Percentiles rank a stretch among this genome's conserved stretches.
phyloP scores from a whole-genome alignment of 2,113 vertebrate genomes.

The Mus musculus region GRCm39 chr6:54147001-54147500 shows the following conservation, averaged over 20 bases:
- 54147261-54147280: background rate
- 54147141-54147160: background rate
- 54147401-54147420: background rate
- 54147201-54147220: background rate
- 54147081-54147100: background rate
- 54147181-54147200: background rate
- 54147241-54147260: background rate
- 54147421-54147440: slow-evolving; percentile 38
- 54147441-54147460: slow-evolving; percentile 16
- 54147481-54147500: slow-evolving; percentile 52
- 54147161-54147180: too few relatives aligned
- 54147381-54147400: background rate
- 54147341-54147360: background rate
- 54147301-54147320: background rate
- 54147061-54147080: too few relatives aligned
- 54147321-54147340: background rate
- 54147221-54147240: too few relatives aligned
- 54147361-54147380: background rate
- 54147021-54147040: slow-evolving; percentile 34
- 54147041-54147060: background rate
- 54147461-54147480: slow-evolving; percentile 33
- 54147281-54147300: background rate
- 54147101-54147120: background rate
- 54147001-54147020: slow-evolving; percentile 35
- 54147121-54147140: background rate